Evolutionary conservation across 2,797 vertebrate species (phyloP), one percentile per base, ranked within the genome.

Genomic region (Dicrostonyx torquatus): DNA sequence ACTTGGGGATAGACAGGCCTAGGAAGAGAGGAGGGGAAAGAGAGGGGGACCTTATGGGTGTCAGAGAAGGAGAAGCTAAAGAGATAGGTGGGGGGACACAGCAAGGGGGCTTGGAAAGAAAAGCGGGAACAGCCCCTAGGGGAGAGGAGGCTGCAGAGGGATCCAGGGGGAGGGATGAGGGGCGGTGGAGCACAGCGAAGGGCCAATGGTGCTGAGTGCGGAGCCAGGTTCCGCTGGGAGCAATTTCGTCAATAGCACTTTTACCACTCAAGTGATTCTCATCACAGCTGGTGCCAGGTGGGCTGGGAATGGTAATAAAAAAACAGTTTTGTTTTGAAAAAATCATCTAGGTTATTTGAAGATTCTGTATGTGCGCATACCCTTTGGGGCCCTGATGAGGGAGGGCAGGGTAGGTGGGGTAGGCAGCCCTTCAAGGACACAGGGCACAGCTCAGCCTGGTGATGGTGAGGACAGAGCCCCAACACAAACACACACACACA

Each of bases 171-270:
- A 4, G 1, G 43, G 26, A 26, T 1, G 58, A 0, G 0, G 86
- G 60, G n/a, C 43, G 84, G 14, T 4, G 15, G n/a, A 76, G 55
- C 31, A 10, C 0, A 0, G 40, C 13, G 84, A 43, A 24, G 43
- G 85, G 72, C 80, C 76, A 12, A 24, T 31, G 26, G 58, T 7
- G 0, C 4, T 0, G 82, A 90, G 75, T 6, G 90, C 80, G 0
- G 31, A 4, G 10, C 94, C 43, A 14, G 73, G 78, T 78, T 97
- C 98, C 94, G 0, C 94, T 64, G 97, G 97, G 98, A 98, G 72
- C 96, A 89, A 97, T 98, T 98, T 97, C 75, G 97, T 98, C 97
- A 97, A 96, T 83, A 97, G 97, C 97, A 95, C 97, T 98, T 85
- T 97, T 94, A 97, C 89, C 64, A 58, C 94, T 96, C 95, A 94